These are phyloP conservation scores for Syrphus vitripennis DNA, from an alignment of 2,888 invertebrate species.

Conservation along the genomic window DNA sequence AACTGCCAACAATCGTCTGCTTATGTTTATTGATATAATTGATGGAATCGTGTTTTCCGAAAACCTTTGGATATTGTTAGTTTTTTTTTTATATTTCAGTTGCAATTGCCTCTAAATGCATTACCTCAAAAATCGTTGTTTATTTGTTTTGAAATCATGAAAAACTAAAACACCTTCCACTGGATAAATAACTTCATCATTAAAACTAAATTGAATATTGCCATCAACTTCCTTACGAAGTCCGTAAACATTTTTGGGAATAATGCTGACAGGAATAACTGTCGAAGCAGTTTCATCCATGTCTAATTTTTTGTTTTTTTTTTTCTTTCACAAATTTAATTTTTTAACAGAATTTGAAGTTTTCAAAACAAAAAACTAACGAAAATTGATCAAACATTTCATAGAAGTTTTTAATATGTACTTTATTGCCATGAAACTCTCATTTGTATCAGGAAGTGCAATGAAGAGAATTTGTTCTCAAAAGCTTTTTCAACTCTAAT, in stretches of 20 bases:
- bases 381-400: slow-evolving; percentile 55
- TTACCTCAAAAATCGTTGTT: slow-evolving; percentile 87
- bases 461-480: background rate
- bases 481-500: background rate
- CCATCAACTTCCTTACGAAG: slow-evolving; percentile 82
- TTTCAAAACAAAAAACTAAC: slow-evolving; percentile 22
- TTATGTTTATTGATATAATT: slow-evolving; percentile 78
- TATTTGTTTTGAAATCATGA: slow-evolving; percentile 87
- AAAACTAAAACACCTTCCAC: slow-evolving; percentile 89
- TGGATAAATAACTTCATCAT: slow-evolving; percentile 90
- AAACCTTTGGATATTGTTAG: slow-evolving; percentile 73
- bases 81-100: too few species aligned
- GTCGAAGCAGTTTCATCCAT: slow-evolving; percentile 61
- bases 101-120: too few species aligned
- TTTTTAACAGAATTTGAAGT: slow-evolving; percentile 1
- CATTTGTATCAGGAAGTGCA: too few species aligned
- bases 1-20: slow-evolving; percentile 78
- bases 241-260: slow-evolving; percentile 80
- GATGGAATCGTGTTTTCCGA: slow-evolving; percentile 77
- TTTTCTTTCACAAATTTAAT: background rate
- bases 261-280: slow-evolving; percentile 75
- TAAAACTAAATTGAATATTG: slow-evolving; percentile 88
- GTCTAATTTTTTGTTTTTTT: background rate
- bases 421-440: slow-evolving; percentile 25
- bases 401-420: background rate